These are phyloP conservation scores for Daktulosphaira vitifoliae DNA, from an alignment of 1,140 invertebrate genomes.

Conservation along the genomic window DNA sequence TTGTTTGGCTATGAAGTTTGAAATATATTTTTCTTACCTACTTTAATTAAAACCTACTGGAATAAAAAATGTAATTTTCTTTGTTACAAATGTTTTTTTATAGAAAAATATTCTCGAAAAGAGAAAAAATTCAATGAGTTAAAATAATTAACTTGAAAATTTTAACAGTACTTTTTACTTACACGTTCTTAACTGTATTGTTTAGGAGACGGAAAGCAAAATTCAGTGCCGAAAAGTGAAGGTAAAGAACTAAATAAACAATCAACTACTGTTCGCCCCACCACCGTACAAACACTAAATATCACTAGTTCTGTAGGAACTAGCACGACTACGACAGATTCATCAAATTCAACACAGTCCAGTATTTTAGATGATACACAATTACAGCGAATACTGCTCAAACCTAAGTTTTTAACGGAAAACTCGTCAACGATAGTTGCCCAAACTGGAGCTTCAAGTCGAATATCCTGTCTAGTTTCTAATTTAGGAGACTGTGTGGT, in stretches of 20 bases:
- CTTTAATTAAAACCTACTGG: no score
- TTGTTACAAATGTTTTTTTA: no score
- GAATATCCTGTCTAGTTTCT: constrained; percentile 69
- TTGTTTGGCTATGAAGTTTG: no score
- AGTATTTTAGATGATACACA: constrained; percentile 26
- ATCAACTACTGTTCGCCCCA: background rate
- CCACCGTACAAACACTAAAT: background rate
- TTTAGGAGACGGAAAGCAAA: constrained; percentile 3
- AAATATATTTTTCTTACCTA: no score
- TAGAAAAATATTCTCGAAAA: no score
- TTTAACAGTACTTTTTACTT: no score
- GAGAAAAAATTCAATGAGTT: no score
- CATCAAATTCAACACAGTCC: background rate
- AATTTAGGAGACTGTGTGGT: constrained; percentile 78
- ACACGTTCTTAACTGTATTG: background rate
- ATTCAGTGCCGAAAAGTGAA: background rate
- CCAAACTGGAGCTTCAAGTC: constrained; percentile 70
- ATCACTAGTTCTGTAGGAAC: background rate
- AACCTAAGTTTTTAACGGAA: constrained; percentile 57
- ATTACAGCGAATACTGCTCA: constrained; percentile 21
- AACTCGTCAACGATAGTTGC: constrained; percentile 70
- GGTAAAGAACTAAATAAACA: background rate
- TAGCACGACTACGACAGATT: background rate
- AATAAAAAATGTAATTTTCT: no score
- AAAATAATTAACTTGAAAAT: no score